Evolutionary conservation across 2,113 vertebrate genomes (phyloP), one percentile per base, ranked within the genome.

Genomic region (Alethe castanea): DNA sequence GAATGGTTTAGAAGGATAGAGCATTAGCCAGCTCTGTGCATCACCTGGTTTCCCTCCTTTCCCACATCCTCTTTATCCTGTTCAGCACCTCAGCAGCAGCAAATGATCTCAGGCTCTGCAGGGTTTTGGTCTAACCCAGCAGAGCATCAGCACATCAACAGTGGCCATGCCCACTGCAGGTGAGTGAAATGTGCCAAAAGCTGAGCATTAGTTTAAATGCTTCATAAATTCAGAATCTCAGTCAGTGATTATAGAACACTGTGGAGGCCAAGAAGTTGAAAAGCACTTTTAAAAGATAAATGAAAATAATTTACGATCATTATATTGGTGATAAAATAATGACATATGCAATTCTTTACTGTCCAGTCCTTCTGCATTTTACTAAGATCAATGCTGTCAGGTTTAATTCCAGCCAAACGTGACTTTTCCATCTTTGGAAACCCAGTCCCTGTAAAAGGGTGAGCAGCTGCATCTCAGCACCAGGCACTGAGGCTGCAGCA

Each of bases 391-490:
- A 42, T 11, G 8, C 38, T 70, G 15, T 26, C 25, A 54, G 16
- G 24, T 28, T 87, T 61, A 33, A 59, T 84, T 78, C 52, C 69
- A 86, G 77, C 31, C 67, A 69, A 60, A 40, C 9, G 1, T 20
- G 62, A 47, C 44, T 69, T 40, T 40, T 14, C 40, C 40, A 40
- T 13, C 40, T 81, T 36, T 36, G 24, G 40, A 31, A 36, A 20
- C 19, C 13, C 5, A 12, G 35, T n/a, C 3, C 36, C 23, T 9
- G 1, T 19, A 2, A 23, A 12, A 66, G 25, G 23, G 5, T 11
- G 29, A 26, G 9, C 19, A 62, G 47, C 54, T 78, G 38, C 40
- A 8, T 50, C 28, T 38, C 5, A 38, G 8, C 59, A 20, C 4
- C 47, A 25, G 45, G 36, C 50, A 48, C 14, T 7, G 67, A 33